phyloP scores from a whole-genome alignment of 2,888 invertebrate genomes.

The Bembecia ichneumoniformis region DNA sequence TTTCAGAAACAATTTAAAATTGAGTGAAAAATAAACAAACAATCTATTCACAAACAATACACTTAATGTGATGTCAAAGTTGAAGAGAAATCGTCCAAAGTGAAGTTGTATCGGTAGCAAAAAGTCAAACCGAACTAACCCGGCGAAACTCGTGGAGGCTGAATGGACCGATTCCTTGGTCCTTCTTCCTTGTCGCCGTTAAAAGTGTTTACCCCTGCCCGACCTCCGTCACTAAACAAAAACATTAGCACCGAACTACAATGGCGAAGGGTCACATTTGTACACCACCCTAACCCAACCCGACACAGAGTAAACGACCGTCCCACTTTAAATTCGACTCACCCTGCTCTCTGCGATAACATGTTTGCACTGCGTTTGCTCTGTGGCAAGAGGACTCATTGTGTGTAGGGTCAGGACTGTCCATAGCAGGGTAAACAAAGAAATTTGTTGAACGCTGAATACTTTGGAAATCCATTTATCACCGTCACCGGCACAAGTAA shows the following conservation, averaged over 20 bases:
- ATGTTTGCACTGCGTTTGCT: background rate
- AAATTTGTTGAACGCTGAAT: conserved; percentile 11
- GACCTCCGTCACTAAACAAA: conserved; percentile 12
- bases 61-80: background rate
- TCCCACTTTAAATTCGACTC: background rate
- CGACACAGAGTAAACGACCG: conserved; percentile 3
- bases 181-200: conserved; percentile 6
- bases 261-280: conserved; percentile 1
- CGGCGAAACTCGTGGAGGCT: background rate
- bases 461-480: conserved; percentile 11
- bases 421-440: conserved; percentile 10
- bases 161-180: background rate
- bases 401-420: conserved; percentile 5
- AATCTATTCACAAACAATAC: too few relatives aligned
- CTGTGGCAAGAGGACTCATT: conserved; percentile 4
- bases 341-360: too few relatives aligned
- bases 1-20: too few relatives aligned
- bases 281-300: conserved; percentile 1
- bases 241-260: conserved; percentile 9
- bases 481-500: conserved; percentile 6
- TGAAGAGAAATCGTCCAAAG: background rate
- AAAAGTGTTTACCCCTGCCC: conserved; percentile 10
- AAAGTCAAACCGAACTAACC: background rate
- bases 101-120: background rate
- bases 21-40: too few relatives aligned